These are phyloP conservation scores for Gyrodactylus bullatarudis DNA, from an alignment of 1,140 invertebrate species.

Conservation along the genomic window DNA sequence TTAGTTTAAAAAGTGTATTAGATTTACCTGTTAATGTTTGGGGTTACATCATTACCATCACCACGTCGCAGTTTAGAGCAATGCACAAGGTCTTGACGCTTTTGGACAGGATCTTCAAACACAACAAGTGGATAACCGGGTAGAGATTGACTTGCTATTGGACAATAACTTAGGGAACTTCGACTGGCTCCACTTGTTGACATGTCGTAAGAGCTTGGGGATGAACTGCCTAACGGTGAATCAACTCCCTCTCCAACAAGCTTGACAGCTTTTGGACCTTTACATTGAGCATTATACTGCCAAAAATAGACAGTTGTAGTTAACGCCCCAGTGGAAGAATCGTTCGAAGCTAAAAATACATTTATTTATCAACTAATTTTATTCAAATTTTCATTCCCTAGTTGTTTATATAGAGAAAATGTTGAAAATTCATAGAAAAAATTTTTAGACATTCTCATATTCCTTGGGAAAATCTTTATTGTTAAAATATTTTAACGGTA, in stretches of 20 bases:
- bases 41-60: conserved; percentile 78
- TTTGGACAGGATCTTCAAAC: neutral
- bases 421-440: no score
- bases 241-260: conserved; percentile 3
- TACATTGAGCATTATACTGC: conserved; percentile 93
- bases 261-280: conserved; percentile 45
- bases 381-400: no score
- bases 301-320: conserved; percentile 35
- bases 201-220: neutral
- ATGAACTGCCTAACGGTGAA: neutral
- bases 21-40: conserved; percentile 43
- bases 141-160: neutral
- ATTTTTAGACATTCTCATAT: no score
- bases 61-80: conserved; percentile 55
- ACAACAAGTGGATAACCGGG: neutral
- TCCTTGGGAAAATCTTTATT: no score
- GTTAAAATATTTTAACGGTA: no score
- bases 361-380: neutral
- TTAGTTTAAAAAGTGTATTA: neutral
- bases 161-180: neutral
- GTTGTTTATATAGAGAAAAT: no score
- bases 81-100: neutral
- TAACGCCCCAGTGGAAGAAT: conserved; percentile 24
- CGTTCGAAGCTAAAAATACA: neutral
- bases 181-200: neutral